Conservation (phyloP, 2,888 invertebrate species). For the Incurvaria masculella region DNA sequence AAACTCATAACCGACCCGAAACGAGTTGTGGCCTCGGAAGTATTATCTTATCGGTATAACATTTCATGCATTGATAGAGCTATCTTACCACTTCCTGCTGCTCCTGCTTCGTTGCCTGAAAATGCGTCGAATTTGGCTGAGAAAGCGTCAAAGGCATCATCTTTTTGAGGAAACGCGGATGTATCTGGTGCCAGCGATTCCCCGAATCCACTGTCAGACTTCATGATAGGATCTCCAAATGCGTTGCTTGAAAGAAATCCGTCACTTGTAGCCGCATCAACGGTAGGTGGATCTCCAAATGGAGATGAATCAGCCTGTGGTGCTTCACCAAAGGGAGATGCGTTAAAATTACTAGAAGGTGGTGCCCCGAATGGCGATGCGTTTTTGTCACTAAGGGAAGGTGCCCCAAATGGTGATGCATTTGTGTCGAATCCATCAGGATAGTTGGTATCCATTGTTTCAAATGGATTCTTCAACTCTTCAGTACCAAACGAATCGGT, state of each 20-base stretch:
- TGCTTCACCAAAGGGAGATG: background rate
- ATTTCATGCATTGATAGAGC: too few species aligned
- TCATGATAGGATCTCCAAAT: background rate
- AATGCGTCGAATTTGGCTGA: conserved; percentile 76
- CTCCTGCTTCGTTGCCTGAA: background rate
- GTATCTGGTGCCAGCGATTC: conserved; percentile 31
- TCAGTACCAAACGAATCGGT: conserved; percentile 16
- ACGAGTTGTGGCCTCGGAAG: too few species aligned
- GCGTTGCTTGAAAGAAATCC: background rate
- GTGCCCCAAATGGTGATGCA: conserved; percentile 16
- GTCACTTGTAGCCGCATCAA: background rate
- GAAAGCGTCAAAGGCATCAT: conserved; percentile 77
- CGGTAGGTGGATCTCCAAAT: conserved; percentile 15
- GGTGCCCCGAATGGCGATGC: conserved; percentile 23
- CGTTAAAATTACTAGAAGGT: too few species aligned
- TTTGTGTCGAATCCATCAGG: background rate
- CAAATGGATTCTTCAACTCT: conserved; percentile 39
- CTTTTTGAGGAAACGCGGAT: conserved; percentile 29
- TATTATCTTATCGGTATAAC: too few species aligned
- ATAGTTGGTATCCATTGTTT: conserved; percentile 12
- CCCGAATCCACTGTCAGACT: conserved; percentile 1
- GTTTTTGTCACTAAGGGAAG: too few species aligned
- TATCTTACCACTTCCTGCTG: background rate
- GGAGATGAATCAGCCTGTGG: too few species aligned
- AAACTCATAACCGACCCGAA: too few species aligned